Conservation (phyloP, 2,888 invertebrate species). For the Alloplasta piceator region DNA sequence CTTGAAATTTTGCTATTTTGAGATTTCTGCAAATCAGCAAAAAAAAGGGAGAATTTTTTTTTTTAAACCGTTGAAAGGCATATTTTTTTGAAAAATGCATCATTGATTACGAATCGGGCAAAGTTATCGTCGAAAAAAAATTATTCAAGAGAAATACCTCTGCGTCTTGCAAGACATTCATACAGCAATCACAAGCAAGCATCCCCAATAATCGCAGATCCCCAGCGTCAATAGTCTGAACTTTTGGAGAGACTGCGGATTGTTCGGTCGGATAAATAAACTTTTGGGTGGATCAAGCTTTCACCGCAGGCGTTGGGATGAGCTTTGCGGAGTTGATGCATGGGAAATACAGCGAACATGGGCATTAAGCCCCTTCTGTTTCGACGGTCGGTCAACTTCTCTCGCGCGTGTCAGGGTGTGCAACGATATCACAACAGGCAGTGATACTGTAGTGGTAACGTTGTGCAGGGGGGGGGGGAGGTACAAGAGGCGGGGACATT, state of each 20-base stretch:
- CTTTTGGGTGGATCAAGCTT: slow-evolving; percentile 61
- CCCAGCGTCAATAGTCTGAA: slow-evolving; percentile 52
- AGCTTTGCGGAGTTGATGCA: slow-evolving; percentile 38
- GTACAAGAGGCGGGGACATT: slow-evolving; percentile 63
- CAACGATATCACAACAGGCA: slow-evolving; percentile 17
- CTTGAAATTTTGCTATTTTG: too few relatives aligned
- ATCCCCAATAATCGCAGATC: slow-evolving; percentile 27
- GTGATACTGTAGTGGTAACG: slow-evolving; percentile 43
- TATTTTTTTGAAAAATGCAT: too few relatives aligned
- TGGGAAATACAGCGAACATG: slow-evolving; percentile 40
- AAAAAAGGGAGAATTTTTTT: too few relatives aligned
- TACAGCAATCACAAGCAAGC: slow-evolving; percentile 49
- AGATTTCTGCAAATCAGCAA: too few relatives aligned
- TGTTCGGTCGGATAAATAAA: slow-evolving; percentile 54
- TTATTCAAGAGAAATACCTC: too few relatives aligned
- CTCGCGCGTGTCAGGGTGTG: slow-evolving; percentile 12
- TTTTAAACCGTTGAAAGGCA: too few relatives aligned
- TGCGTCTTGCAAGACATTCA: too few relatives aligned
- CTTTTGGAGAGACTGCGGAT: slow-evolving; percentile 56
- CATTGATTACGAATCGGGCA: too few relatives aligned
- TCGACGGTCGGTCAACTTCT: slow-evolving; percentile 49
- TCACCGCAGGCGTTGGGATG: slow-evolving; percentile 39
- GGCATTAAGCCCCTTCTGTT: slow-evolving; percentile 63
- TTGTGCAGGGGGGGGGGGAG: slow-evolving; percentile 64
- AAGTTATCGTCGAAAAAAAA: too few relatives aligned